phyloP scores from a whole-genome alignment of 2,113 vertebrate genomes.

The Falco punctatus region DNA sequence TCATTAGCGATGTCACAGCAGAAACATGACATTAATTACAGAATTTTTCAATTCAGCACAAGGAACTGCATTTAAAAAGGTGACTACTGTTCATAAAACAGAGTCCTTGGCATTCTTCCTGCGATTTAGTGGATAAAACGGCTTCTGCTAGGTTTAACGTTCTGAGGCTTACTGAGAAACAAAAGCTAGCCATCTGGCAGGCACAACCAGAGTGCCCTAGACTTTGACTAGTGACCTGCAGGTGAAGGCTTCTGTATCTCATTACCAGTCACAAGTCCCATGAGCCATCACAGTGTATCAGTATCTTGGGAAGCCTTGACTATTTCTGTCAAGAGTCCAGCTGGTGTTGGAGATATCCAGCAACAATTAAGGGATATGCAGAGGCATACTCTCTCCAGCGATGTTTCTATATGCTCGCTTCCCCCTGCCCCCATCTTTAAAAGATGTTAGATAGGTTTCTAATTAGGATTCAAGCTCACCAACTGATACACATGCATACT shows the following conservation, averaged over 20 bases:
- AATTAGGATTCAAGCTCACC: neutral
- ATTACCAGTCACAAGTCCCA: neutral
- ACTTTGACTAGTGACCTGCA: constrained; percentile 12
- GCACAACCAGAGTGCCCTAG: neutral
- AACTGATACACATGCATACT: neutral
- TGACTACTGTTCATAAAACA: neutral
- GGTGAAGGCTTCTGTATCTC: constrained; percentile 24
- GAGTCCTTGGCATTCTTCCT: neutral
- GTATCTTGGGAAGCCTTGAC: neutral
- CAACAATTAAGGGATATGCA: neutral
- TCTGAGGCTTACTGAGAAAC: neutral
- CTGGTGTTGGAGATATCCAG: neutral
- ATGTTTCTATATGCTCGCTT: neutral
- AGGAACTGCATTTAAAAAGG: neutral
- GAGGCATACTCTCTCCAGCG: neutral
- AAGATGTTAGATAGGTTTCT: neutral
- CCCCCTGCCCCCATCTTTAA: neutral
- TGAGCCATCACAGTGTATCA: neutral
- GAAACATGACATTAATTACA: neutral
- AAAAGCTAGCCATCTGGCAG: constrained; percentile 50
- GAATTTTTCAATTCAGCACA: neutral
- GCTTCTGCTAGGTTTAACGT: neutral
- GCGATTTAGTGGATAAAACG: neutral
- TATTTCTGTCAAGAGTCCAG: neutral
- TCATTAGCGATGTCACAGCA: neutral